Conservation (phyloP, 2,797 vertebrate species). For the Hydrophis major region DNA sequence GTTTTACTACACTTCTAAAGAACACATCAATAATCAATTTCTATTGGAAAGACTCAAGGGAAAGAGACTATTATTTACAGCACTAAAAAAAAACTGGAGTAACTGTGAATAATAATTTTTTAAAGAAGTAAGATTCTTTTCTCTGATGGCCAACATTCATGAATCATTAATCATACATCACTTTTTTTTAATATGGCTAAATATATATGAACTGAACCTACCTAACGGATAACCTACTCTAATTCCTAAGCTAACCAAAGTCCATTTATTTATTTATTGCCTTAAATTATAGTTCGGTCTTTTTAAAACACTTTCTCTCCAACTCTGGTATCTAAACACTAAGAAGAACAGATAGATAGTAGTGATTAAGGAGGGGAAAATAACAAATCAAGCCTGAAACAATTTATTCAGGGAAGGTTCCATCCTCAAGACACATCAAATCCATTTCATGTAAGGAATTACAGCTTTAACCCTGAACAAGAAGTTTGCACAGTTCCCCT, state of each 20-base stretch:
- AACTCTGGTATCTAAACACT: neutral
- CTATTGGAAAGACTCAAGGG: conserved; percentile 61
- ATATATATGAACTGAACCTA: conserved; percentile 2
- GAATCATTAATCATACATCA: conserved; percentile 51
- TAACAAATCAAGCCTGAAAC: neutral
- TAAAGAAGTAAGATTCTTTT: conserved; percentile 45
- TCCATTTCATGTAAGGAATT: conserved; percentile 27
- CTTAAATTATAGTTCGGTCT: neutral
- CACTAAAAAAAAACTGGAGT: neutral
- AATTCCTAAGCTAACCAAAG: neutral
- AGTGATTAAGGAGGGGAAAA: neutral
- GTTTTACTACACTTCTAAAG: conserved; percentile 63
- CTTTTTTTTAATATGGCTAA: conserved; percentile 5
- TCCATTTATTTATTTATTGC: neutral
- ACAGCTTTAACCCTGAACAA: conserved; percentile 28
- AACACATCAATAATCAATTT: conserved; percentile 56
- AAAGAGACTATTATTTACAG: conserved; percentile 57
- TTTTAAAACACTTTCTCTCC: neutral
- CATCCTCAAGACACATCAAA: neutral
- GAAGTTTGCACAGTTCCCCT: neutral
- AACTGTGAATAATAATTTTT: conserved; percentile 53
- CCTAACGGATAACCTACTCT: conserved; percentile 3
- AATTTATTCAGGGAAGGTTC: neutral
- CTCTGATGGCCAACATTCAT: conserved; percentile 52
- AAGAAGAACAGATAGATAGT: neutral